Base-by-base conservation (phyloP, 2,113 vertebrate genomes). In the Psilopsiagon aymara region DNA sequence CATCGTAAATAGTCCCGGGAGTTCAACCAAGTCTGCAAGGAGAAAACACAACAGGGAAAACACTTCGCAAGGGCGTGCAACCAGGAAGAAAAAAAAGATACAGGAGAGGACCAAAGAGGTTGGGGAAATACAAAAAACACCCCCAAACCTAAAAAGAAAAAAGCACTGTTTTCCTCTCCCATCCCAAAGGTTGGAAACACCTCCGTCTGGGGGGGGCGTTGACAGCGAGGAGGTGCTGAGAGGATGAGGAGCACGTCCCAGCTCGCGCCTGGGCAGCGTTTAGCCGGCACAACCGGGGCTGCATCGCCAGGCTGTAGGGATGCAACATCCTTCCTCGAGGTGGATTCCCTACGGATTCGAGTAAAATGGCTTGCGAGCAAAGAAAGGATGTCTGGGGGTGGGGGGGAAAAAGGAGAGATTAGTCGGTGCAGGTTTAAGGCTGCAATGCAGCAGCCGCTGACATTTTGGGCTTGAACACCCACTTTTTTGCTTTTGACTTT, bases 11-110 rank as follows among this genome's bases (percentile, higher is more conserved):
- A 6, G 82, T 70, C 94, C 37, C 37, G 20, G 64, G 68, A 51
- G 49, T 68, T 75, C 82, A 93, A 94, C 23, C 92, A 96, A 87
- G 96, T 94, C 95, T 96, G 97, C 95, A 97, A 96, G 88, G 95
- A 97, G 89, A 90, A 90, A 98, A 97, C 96, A 97, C 95, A 71
- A 71, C 66, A 86, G 94, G 91, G 89, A 90, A 90, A 92, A 95
- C 49, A 27, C 89, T 94, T 90, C 13, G 59, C 16, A 94, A 53
- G 78, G 63, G 90, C 4, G 52, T 51, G 63, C 73, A 81, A 68
- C 2, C 4, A 96, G 25, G 13, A n/a, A 57, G 33, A 35, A 59
- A 86, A 94, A 94, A 96, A 96, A 92, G 15, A 82, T 0, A 4
- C 52, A 74, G 59, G 86, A 86, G 83, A 92, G 86, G 80, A 80